These are phyloP conservation scores for Syrphus vitripennis DNA, from an alignment of 2,888 invertebrate genomes.

Conservation along the genomic window DNA sequence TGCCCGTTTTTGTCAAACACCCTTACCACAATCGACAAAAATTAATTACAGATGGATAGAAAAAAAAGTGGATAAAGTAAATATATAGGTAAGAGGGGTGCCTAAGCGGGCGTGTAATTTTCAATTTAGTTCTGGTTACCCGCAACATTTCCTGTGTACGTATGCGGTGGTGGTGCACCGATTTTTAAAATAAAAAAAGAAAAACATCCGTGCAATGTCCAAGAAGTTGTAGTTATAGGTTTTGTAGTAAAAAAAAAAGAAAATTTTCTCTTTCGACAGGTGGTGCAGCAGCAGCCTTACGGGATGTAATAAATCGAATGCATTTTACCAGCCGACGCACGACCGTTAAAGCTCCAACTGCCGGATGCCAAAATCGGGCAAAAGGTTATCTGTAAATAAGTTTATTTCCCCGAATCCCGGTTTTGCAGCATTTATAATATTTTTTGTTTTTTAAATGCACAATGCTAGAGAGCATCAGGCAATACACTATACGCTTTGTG, in stretches of 20 bases:
- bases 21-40: slow-evolving; percentile 55
- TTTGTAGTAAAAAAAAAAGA: background rate
- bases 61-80: background rate
- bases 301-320: slow-evolving; percentile 69
- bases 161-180: background rate
- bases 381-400: slow-evolving; percentile 69
- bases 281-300: slow-evolving; percentile 59
- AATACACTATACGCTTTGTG: background rate
- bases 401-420: slow-evolving; percentile 48
- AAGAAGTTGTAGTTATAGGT: background rate
- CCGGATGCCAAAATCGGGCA: slow-evolving; percentile 67
- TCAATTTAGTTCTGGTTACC: slow-evolving; percentile 78
- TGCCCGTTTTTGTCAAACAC: slow-evolving; percentile 40
- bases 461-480: background rate
- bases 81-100: slow-evolving; percentile 73
- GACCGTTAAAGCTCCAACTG: slow-evolving; percentile 70
- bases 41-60: slow-evolving; percentile 69
- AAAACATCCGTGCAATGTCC: background rate
- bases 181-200: background rate
- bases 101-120: slow-evolving; percentile 80
- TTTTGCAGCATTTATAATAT: background rate
- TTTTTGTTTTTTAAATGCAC: background rate
- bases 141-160: slow-evolving; percentile 73
- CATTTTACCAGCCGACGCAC: slow-evolving; percentile 21
- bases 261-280: slow-evolving; percentile 41